These are phyloP conservation scores for Serranus cabrilla DNA, from an alignment of 2,797 vertebrate species.

Conservation along the genomic window DNA sequence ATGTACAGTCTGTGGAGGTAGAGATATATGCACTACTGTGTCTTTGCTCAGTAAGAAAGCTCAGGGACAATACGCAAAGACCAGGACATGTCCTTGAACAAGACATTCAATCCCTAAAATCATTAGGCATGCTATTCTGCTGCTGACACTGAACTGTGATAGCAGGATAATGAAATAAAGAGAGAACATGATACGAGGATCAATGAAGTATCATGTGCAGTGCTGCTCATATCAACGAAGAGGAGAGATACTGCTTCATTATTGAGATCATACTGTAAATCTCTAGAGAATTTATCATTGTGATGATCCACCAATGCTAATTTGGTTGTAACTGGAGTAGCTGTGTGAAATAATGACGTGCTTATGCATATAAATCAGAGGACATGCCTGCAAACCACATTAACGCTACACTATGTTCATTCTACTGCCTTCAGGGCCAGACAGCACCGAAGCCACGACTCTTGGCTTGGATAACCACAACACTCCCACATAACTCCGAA, in stretches of 20 bases:
- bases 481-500: conserved; percentile 23
- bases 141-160: conserved; percentile 12
- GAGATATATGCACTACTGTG: neutral
- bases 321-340: conserved; percentile 46
- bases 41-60: conserved; percentile 20
- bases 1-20: neutral
- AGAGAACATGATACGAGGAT: conserved; percentile 24
- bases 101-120: conserved; percentile 50
- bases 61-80: conserved; percentile 8
- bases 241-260: conserved; percentile 30
- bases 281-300: conserved; percentile 21
- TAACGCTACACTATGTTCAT: conserved; percentile 29
- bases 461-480: conserved; percentile 37
- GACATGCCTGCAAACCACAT: conserved; percentile 19
- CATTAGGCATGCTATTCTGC: conserved; percentile 4
- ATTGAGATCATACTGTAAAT: conserved; percentile 36
- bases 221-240: conserved; percentile 16
- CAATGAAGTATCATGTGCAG: conserved; percentile 38
- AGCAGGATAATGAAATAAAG: conserved; percentile 16
- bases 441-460: conserved; percentile 21
- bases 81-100: conserved; percentile 66
- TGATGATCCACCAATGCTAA: conserved; percentile 27
- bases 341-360: conserved; percentile 42
- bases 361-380: conserved; percentile 50
- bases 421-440: conserved; percentile 4